These are phyloP conservation scores for Lacerta agilis DNA, from an alignment of 2,797 vertebrate species.

Conservation along the genomic window DNA sequence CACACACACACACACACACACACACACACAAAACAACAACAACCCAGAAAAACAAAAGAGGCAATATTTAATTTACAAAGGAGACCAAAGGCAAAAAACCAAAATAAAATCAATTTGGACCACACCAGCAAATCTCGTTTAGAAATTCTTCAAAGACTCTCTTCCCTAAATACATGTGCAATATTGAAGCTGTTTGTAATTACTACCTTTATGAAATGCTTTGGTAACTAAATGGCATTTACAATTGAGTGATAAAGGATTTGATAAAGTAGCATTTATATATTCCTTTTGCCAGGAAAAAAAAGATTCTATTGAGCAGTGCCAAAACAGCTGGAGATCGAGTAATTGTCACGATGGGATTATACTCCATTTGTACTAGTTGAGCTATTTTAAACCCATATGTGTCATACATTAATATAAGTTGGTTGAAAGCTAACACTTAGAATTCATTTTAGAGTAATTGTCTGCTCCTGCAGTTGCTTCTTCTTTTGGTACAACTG, in stretches of 20 bases:
- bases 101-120: background rate
- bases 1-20: background rate
- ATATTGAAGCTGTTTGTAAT: slow-evolving; percentile 47
- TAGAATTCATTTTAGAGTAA: slow-evolving; percentile 36
- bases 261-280: slow-evolving; percentile 62
- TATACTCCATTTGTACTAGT: slow-evolving; percentile 62
- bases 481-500: slow-evolving; percentile 8
- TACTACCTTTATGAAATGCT: slow-evolving; percentile 53
- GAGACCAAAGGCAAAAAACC: background rate
- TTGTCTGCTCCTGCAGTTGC: slow-evolving; percentile 6
- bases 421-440: slow-evolving; percentile 39
- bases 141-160: slow-evolving; percentile 43
- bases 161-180: slow-evolving; percentile 53
- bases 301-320: slow-evolving; percentile 57
- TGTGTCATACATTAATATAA: slow-evolving; percentile 59
- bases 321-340: slow-evolving; percentile 56
- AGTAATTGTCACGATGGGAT: slow-evolving; percentile 55
- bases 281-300: slow-evolving; percentile 39
- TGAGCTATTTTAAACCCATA: slow-evolving; percentile 49
- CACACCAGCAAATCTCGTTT: slow-evolving; percentile 34
- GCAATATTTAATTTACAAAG: background rate
- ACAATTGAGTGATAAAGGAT: slow-evolving; percentile 55
- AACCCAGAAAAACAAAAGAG: background rate
- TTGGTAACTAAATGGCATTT: slow-evolving; percentile 64
- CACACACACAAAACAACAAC: background rate